Conservation (phyloP, 2,888 invertebrate genomes). For the Latrodectus hesperus region DNA sequence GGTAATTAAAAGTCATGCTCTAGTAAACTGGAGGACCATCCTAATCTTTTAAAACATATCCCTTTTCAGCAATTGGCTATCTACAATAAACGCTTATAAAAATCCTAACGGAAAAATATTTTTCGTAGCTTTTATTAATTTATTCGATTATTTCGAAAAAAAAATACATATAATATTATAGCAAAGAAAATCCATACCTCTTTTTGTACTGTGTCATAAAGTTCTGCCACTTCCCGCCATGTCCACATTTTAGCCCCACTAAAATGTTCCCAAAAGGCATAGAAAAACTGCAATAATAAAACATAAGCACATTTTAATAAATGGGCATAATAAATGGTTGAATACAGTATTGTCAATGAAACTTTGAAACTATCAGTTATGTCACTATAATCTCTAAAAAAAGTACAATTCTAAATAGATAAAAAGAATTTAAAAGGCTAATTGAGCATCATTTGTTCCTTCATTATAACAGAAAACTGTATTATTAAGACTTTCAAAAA, state of each 20-base stretch:
- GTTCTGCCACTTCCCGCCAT: slow-evolving; percentile 22
- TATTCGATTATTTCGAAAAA: not conserved
- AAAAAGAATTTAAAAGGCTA: not conserved
- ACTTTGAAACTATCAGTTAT: too few relatives aligned
- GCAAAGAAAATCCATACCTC: slow-evolving; percentile 19
- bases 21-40: too few relatives aligned
- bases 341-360: too few relatives aligned
- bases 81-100: too few relatives aligned
- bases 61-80: too few relatives aligned
- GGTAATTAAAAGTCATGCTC: too few relatives aligned
- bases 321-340: not conserved
- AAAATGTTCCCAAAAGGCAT: slow-evolving; percentile 13
- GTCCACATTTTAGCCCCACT: slow-evolving; percentile 3
- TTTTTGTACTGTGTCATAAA: slow-evolving; percentile 25
- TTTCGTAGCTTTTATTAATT: too few relatives aligned
- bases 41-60: too few relatives aligned
- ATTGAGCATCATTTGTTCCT: not conserved
- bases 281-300: slow-evolving; percentile 23
- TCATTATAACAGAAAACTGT: not conserved
- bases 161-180: not conserved
- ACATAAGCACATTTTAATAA: not conserved
- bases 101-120: too few relatives aligned
- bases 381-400: too few relatives aligned
- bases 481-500: too few relatives aligned
- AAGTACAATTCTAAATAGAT: not conserved